Evolutionary conservation across 2,113 vertebrate genomes (phyloP), one percentile per base, ranked within the genome.

Genomic region (Melospiza georgiana): DNA sequence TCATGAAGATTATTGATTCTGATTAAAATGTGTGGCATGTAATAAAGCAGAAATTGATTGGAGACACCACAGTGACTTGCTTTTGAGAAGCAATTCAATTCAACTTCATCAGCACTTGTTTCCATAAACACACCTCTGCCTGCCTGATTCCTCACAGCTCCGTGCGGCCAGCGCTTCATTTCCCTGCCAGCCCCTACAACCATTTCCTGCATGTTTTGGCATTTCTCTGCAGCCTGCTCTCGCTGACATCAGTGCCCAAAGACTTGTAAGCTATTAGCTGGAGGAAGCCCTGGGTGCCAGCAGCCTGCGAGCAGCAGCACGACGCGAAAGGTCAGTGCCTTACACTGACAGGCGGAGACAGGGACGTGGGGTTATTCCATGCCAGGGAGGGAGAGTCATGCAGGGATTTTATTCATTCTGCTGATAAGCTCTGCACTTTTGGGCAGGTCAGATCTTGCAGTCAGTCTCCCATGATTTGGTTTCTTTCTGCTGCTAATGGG

Each of bases 1-100:
- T 98, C 97, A 95, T 97, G 97, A 95, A 90, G 92, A 84, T 91
- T 97, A 98, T 97, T 78, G 98, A 98, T 98, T 97, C 86, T 96
- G 97, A 98, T 98, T 98, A 98, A 97, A 98, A 97, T 67, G 96
- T 97, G 96, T 93, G 96, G 96, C 68, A 89, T 97, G 96, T 93
- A 95, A 98, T 95, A 97, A 95, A 97, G 96, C 95, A 80, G 91
- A 65, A 87, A 97, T 97, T 96, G 97, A 97, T 95, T 52, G 75
- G 81, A 23, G 69, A 95, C 84, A 88, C 89, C 33, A 7, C 27
- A 28, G 91, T 54, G 94, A 93, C 46, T 69, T 77, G 95, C 85
- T 94, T 95, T 85, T 85, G 92, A 96, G 91, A 95, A 93, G 92
- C 73, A 54, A 91, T 97, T 94, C 89, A 73, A 96, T 95, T 95